A percentile compares a stretch with the other conserved stretches of the same genome.
Evolutionary conservation across 2,797 vertebrate genomes (phyloP).

Genomic region (Linurgus olivaceus): DNA sequence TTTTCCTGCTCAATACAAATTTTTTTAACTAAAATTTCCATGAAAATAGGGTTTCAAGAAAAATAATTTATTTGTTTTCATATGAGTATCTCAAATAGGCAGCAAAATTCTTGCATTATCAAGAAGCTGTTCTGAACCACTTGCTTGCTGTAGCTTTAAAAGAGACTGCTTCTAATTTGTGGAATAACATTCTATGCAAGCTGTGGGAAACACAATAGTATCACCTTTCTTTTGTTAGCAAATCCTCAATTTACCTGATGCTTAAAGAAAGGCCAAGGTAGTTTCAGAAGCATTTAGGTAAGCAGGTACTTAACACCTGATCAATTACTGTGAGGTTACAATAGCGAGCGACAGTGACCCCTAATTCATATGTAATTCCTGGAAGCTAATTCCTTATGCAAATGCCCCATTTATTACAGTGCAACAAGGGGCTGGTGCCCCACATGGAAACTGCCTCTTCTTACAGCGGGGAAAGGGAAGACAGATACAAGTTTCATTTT

Average conservation of each 20-base stretch:
- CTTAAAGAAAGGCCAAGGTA: conserved; percentile 46
- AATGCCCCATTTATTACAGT: conserved; percentile 57
- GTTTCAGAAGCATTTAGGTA: conserved; percentile 75
- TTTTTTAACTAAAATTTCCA: neutral
- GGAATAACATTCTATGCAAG: conserved; percentile 18
- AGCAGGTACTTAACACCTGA: conserved; percentile 76
- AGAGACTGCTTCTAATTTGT: conserved; percentile 13
- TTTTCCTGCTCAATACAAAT: neutral
- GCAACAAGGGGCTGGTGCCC: neutral
- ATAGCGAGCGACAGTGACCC: conserved; percentile 35
- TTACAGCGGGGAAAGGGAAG: neutral
- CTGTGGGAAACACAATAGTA: conserved; percentile 26
- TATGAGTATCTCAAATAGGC: neutral
- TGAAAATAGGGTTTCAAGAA: neutral
- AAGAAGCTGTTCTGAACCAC: neutral
- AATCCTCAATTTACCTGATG: conserved; percentile 69
- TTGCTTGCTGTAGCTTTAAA: conserved; percentile 3
- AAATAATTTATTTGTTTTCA: neutral
- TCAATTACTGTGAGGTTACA: conserved; percentile 62
- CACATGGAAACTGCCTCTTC: conserved; percentile 37
- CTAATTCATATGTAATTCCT: conserved; percentile 74
- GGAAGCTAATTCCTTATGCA: conserved; percentile 74
- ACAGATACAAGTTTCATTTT: neutral
- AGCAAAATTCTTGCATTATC: neutral
- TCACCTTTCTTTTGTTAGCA: conserved; percentile 52